A percentile compares a stretch with the other conserved stretches of the same genome.
These are phyloP conservation scores for Sciurus niger DNA, from an alignment of 2,113 vertebrate genomes.

Conservation along the genomic window DNA sequence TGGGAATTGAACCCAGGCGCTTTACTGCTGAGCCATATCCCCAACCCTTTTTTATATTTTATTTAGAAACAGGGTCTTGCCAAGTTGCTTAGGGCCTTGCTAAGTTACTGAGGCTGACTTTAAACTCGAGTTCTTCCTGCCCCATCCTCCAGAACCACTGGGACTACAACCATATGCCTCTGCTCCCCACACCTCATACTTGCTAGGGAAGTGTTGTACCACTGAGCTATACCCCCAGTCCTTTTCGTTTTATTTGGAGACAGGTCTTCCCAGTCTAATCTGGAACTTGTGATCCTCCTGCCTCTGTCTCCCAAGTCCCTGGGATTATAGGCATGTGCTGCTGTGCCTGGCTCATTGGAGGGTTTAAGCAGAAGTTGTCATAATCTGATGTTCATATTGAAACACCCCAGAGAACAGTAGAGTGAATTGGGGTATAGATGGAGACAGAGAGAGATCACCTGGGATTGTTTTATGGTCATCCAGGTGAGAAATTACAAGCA, in stretches of 20 bases:
- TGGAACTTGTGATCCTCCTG: background rate
- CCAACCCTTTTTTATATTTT: no score
- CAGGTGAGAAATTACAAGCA: background rate
- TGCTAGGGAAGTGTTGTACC: background rate
- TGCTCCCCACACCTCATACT: background rate
- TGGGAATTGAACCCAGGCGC: background rate
- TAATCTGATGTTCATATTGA: constrained; percentile 14
- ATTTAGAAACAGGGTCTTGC: no score
- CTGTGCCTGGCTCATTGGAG: background rate
- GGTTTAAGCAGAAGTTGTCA: background rate
- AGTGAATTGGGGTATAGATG: background rate
- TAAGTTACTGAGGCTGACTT: no score
- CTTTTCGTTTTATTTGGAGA: background rate
- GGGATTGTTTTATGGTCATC: background rate
- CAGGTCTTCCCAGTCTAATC: background rate
- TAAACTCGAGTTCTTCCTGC: no score
- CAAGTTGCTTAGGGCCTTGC: no score
- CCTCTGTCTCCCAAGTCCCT: no score
- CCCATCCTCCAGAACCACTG: no score
- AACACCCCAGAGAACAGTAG: background rate
- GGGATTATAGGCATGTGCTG: background rate
- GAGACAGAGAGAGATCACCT: background rate
- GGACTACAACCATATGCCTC: no score
- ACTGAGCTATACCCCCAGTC: background rate
- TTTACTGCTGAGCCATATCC: no score